Percentiles rank a stretch among this genome's conserved stretches.
These are phyloP conservation scores for Andinoacara biseriatus DNA, from an alignment of 2,113 vertebrate species.

Conservation along the genomic window DNA sequence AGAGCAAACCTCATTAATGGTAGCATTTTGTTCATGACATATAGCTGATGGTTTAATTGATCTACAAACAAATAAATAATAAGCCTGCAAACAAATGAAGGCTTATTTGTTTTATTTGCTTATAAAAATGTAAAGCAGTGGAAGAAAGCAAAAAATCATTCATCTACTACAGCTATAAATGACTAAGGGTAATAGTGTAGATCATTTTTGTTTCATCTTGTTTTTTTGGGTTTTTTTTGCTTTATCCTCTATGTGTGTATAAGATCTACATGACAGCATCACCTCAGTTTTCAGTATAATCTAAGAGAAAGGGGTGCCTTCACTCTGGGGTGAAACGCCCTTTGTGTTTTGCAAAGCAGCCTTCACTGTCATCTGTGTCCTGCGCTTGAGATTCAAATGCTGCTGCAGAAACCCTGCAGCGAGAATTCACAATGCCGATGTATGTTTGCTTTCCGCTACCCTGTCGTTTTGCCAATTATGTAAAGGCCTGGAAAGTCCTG, in stretches of 20 bases:
- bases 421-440: neutral
- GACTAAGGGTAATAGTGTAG: neutral
- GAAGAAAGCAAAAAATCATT: neutral
- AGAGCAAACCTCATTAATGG: neutral
- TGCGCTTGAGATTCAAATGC: slow-evolving; percentile 18
- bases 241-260: neutral
- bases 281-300: slow-evolving; percentile 13
- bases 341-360: slow-evolving; percentile 30
- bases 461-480: neutral
- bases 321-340: neutral
- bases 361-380: neutral
- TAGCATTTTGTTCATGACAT: neutral
- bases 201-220: neutral
- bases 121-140: neutral
- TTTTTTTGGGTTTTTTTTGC: neutral
- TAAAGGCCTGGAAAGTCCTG: slow-evolving; percentile 6
- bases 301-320: slow-evolving; percentile 5
- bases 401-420: slow-evolving; percentile 13
- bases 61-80: neutral
- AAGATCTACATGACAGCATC: neutral
- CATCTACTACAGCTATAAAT: neutral
- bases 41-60: slow-evolving; percentile 1
- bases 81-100: slow-evolving; percentile 5
- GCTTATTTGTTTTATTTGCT: neutral
- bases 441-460: neutral